Base-by-base conservation (phyloP, 2,797 vertebrate genomes). In the Atherinosoma microstoma region DNA sequence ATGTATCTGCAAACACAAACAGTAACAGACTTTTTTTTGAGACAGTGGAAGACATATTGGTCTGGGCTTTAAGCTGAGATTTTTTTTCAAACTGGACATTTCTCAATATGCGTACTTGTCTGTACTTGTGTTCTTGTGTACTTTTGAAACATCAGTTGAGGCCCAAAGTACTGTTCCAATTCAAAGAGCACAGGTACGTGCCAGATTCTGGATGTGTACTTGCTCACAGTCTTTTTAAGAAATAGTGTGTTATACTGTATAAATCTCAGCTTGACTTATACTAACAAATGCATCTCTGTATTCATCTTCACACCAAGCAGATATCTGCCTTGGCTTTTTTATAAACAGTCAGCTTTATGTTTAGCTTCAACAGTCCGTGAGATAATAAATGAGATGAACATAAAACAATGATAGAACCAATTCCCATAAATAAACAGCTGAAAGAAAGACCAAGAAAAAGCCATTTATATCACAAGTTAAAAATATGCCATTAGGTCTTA, bases 401-500 rank as follows among this genome's bases (percentile, higher is more conserved):
- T 3, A 60, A 24, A 63, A 18, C 45, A 45, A 35, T n/a, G 36
- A 68, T 16, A 30, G 29, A 57, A 10, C 3, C 36, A 60, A 49
- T 58, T 63, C 20, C 20, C 30, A 27, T 6, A 38, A 5, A 66
- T 8, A 42, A 65, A 56, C 2, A 64, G 56, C 27, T 40, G 29
- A 63, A 20, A 30, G 30, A 30, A 59, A 2, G 6, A 49, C 9
- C 30, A 22, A 53, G 16, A 54, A 56, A 12, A 38, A 32, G 15
- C 35, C 22, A 42, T 11, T 61, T 15, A 58, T 18, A 47, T 3
- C 45, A 20, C 6, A 53, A 16, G 11, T 0, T 22, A 20, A 53
- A 22, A 42, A 27, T 9, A 38, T 51, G 36, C 0, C 3, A 35
- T 13, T 6, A 24, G 16, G 16, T 66, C 92, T 95, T 66, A 99